A percentile compares a stretch with the other conserved stretches of the same genome.
phyloP scores from a whole-genome alignment of 1,140 invertebrate genomes.

The Sycophaga agraensis region DNA sequence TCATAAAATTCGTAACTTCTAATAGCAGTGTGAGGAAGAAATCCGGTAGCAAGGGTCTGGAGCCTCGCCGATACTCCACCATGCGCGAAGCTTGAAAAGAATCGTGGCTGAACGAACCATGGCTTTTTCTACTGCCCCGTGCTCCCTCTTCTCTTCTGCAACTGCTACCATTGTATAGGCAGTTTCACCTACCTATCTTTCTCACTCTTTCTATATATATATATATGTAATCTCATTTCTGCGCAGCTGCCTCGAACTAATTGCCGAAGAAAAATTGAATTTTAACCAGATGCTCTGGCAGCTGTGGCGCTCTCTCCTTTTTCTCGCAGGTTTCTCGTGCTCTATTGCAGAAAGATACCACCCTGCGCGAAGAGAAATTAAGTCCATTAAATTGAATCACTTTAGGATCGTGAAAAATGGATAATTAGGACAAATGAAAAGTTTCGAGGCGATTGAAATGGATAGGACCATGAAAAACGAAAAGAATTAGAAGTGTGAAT shows the following conservation, averaged over 20 bases:
- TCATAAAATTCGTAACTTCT: too few species aligned
- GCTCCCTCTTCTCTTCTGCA: too few species aligned
- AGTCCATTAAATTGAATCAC: neutral
- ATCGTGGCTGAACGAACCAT: neutral
- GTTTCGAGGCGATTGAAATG: neutral
- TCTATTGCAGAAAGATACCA: neutral
- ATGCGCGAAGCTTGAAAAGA: neutral
- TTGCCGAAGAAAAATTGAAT: slow-evolving; percentile 19
- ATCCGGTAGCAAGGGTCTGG: too few species aligned
- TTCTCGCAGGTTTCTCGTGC: neutral
- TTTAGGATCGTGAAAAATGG: neutral
- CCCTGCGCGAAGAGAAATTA: neutral
- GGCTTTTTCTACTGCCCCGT: slow-evolving; percentile 5
- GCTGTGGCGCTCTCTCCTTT: neutral
- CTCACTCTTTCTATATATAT: slow-evolving; percentile 22
- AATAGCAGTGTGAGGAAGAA: too few species aligned
- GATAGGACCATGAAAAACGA: neutral
- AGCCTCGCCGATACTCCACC: too few species aligned
- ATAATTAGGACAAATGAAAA: neutral
- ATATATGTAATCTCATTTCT: too few species aligned
- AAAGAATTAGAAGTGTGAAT: slow-evolving; percentile 6
- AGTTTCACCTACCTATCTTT: neutral
- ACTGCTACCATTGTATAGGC: neutral
- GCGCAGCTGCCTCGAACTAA: slow-evolving; percentile 16
- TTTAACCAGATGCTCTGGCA: neutral